These are phyloP conservation scores for Drosophila sproati DNA, from an alignment of 1,140 invertebrate genomes.

Conservation along the genomic window DNA sequence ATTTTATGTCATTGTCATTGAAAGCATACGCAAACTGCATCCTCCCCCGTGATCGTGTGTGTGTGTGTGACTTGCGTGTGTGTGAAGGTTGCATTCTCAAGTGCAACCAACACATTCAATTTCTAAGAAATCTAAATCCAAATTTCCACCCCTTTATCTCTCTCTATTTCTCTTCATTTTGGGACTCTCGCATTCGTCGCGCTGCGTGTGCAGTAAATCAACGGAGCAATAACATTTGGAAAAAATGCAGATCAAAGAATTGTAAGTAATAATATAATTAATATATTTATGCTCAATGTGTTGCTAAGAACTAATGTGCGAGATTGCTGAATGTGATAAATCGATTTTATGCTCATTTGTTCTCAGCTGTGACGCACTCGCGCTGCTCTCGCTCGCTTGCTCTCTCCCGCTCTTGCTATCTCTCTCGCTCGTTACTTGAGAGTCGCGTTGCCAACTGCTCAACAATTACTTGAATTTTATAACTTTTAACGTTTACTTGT, in stretches of 20 bases:
- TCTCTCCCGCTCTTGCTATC: conserved; percentile 13
- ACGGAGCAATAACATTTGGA: conserved; percentile 52
- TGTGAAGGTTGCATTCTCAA: conserved; percentile 50
- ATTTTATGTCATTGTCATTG: conserved; percentile 27
- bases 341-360: conserved; percentile 67
- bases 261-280: conserved; percentile 55
- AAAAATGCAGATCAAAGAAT: conserved; percentile 79
- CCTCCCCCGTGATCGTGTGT: conserved; percentile 19
- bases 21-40: conserved; percentile 32
- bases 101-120: conserved; percentile 47
- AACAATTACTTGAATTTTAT: conserved; percentile 27
- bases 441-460: conserved; percentile 44
- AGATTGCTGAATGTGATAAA: conserved; percentile 71
- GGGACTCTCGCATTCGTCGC: conserved; percentile 6
- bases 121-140: conserved; percentile 51
- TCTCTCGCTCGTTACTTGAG: conserved; percentile 19
- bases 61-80: conserved; percentile 4
- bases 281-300: conserved; percentile 10
- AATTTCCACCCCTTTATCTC: conserved; percentile 39
- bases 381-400: conserved; percentile 11
- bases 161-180: conserved; percentile 10
- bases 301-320: conserved; percentile 38
- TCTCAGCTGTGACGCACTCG: conserved; percentile 27
- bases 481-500: conserved; percentile 39
- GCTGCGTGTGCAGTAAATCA: conserved; percentile 48